Percentiles rank a stretch among this genome's conserved stretches.
Evolutionary conservation across 2,888 invertebrate species (phyloP).

Genomic region (Chrysotoxum bicinctum): DNA sequence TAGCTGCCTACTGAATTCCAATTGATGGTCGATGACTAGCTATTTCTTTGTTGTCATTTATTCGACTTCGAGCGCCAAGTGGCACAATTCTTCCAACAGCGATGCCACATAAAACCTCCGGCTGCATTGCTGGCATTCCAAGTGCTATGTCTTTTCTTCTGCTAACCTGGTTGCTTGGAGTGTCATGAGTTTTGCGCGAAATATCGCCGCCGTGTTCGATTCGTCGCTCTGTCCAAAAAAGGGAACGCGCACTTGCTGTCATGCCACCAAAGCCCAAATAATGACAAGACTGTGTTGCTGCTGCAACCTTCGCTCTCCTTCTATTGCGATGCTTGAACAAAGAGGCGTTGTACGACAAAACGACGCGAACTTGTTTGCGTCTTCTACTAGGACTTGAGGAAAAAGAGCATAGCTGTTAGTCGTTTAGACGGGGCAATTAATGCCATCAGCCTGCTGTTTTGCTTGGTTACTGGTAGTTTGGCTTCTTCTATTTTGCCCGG

Average conservation of each 20-base stretch:
- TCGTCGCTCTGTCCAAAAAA: conserved; percentile 64
- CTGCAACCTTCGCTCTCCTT: conserved; percentile 52
- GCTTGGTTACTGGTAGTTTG: conserved; percentile 24
- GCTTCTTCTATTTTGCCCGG: conserved; percentile 37
- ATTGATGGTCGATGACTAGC: neutral
- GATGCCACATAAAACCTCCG: neutral
- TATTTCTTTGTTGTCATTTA: neutral
- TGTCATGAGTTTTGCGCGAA: conserved; percentile 81
- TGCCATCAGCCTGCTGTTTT: conserved; percentile 14
- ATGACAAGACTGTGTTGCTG: neutral
- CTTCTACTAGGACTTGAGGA: conserved; percentile 64
- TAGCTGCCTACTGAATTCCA: no score
- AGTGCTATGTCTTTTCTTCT: conserved; percentile 74
- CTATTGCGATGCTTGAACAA: conserved; percentile 46
- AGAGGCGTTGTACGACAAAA: conserved; percentile 61
- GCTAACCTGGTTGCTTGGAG: conserved; percentile 80
- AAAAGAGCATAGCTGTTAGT: conserved; percentile 22
- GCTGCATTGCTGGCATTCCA: conserved; percentile 64
- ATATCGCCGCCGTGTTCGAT: conserved; percentile 75
- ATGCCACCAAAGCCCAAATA: neutral
- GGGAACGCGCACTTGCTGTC: conserved; percentile 67
- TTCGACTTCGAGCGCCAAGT: neutral
- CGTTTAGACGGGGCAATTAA: conserved; percentile 11
- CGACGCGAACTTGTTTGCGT: conserved; percentile 72
- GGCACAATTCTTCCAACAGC: neutral